Percentiles rank a stretch among this genome's conserved stretches.
These are phyloP conservation scores for Oreohelix idahoensis DNA, from an alignment of 1,140 invertebrate species.

Conservation along the genomic window DNA sequence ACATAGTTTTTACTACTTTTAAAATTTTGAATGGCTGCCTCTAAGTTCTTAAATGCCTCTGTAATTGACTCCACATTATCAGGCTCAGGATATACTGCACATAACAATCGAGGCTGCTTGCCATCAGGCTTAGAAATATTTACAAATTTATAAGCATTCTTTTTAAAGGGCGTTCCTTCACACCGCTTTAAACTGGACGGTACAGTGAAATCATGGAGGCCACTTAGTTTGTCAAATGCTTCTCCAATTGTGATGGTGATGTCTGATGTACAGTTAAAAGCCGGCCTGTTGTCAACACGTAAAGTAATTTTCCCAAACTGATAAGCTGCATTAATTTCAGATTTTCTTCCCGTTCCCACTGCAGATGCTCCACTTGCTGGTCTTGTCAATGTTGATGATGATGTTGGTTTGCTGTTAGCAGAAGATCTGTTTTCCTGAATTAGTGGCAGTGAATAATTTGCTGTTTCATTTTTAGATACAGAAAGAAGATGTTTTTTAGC, in stretches of 20 bases:
- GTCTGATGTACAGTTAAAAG: neutral
- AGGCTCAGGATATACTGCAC: neutral
- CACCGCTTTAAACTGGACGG: neutral
- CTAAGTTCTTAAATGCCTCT: neutral
- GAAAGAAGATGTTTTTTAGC: neutral
- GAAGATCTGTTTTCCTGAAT: neutral
- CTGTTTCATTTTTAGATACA: neutral
- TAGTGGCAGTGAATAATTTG: no score
- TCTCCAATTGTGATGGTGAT: slow-evolving; percentile 17
- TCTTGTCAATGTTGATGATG: neutral
- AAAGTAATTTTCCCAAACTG: neutral
- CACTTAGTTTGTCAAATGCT: slow-evolving; percentile 25
- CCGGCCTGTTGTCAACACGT: neutral
- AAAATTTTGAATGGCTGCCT: neutral
- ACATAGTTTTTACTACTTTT: neutral
- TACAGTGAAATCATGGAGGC: neutral
- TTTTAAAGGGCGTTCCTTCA: neutral
- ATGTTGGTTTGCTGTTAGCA: neutral
- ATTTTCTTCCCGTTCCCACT: neutral
- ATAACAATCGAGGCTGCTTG: neutral
- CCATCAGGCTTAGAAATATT: neutral
- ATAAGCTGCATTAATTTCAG: neutral
- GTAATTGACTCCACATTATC: neutral
- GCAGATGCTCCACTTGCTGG: neutral
- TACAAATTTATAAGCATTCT: neutral